Conservation (phyloP, 2,888 invertebrate genomes). For the Aradus depressus region DNA sequence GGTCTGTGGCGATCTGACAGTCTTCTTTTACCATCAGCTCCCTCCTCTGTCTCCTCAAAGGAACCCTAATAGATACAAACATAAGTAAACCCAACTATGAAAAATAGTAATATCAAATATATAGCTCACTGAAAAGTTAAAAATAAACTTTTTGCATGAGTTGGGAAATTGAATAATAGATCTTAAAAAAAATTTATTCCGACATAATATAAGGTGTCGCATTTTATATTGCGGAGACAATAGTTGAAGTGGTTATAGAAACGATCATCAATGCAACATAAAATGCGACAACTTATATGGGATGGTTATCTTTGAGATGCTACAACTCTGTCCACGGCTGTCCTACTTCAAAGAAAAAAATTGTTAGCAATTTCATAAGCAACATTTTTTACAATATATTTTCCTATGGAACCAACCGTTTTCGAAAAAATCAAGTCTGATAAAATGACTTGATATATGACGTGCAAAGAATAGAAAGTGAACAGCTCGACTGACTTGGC, state of each 20-base stretch:
- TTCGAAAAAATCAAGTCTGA: too few relatives aligned
- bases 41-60: slow-evolving; percentile 44
- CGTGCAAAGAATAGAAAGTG: too few relatives aligned
- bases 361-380: too few relatives aligned
- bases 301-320: too few relatives aligned
- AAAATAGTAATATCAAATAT: too few relatives aligned
- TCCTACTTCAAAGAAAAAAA: too few relatives aligned
- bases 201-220: not conserved
- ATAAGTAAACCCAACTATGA: too few relatives aligned
- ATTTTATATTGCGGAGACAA: not conserved
- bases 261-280: not conserved
- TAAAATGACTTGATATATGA: too few relatives aligned
- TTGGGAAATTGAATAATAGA: not conserved
- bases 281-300: not conserved
- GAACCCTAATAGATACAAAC: slow-evolving; percentile 45
- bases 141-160: not conserved
- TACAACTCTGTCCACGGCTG: too few relatives aligned
- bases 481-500: not conserved
- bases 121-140: too few relatives aligned
- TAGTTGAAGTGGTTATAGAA: not conserved
- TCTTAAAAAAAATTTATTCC: not conserved
- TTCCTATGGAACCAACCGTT: too few relatives aligned
- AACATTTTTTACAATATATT: too few relatives aligned
- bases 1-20: slow-evolving; percentile 38
- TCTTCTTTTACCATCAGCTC: slow-evolving; percentile 30